Evolutionary conservation across 2,113 vertebrate genomes (phyloP), one percentile per base, ranked within the genome.

Genomic region (Baryphthengus martii): DNA sequence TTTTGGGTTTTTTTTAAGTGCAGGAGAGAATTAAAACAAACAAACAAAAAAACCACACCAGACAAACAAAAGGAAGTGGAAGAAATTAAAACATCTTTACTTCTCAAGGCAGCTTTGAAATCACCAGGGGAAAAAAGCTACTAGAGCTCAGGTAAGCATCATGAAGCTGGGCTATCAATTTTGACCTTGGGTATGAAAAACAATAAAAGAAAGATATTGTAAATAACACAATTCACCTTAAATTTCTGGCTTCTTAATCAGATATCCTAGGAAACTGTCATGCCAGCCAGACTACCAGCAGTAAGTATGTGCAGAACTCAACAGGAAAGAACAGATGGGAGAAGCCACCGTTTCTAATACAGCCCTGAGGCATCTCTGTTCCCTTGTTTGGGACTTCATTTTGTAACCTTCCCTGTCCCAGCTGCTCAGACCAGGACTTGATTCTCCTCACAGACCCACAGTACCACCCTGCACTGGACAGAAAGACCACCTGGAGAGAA

Each of bases 251-350:
- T 89, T 87, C 70, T 84, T 24, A 25, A 23, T 61, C 50, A 61
- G 75, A 55, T 55, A 70, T 52, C 55, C 45, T 28, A 74, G 55
- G 67, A 81, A 78, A 88, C 52, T 35, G n/a, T 37, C 68, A 21
- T 7, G 42, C 42, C 59, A 96, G 74, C 35, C 63, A 72, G 75
- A 61, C 24, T 61, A 61, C 42, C 52, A 63, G n/a, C 66, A 65
- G 56, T 33, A 82, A 40, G 81, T 21, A 17, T 44, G 33, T 63
- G 78, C 33, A 77, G 78, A 88, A 65, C 33, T 83, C 82, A 70
- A 88, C 15, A 79, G 78, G 50, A 86, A 58, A 76, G 65, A 91
- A 52, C 82, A 91, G 72, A 80, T 77, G 93, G 85, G 74, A 96
- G 67, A 75, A 86, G 67, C 11, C 82, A 80, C 47, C 42, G 55